A percentile compares a stretch with the other conserved stretches of the same genome.
These are phyloP conservation scores for Sebastes steindachneri DNA, from an alignment of 2,797 vertebrate species.

Conservation along the genomic window DNA sequence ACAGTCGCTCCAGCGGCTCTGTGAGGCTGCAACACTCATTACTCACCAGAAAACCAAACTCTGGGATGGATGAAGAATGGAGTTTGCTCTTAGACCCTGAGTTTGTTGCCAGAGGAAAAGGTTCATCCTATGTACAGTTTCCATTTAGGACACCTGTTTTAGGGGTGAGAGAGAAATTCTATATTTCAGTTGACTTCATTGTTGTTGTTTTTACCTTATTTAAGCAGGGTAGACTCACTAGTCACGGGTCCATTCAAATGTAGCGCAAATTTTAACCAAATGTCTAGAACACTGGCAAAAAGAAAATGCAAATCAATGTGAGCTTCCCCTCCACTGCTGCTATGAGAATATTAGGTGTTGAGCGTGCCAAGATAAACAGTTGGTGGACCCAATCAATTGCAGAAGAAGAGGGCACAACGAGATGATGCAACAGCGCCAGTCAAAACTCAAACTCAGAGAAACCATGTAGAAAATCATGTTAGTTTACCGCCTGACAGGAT, in stretches of 20 bases:
- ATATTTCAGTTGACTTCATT: background rate
- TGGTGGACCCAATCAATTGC: background rate
- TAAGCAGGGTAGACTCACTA: background rate
- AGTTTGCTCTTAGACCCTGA: background rate
- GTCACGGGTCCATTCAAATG: background rate
- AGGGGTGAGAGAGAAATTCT: too few relatives aligned
- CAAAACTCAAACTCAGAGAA: background rate
- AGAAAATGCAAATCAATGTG: background rate
- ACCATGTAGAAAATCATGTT: background rate
- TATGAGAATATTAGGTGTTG: background rate
- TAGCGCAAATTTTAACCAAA: background rate
- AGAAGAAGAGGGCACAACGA: background rate
- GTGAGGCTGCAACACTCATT: background rate
- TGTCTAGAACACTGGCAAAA: background rate
- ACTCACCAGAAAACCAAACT: background rate
- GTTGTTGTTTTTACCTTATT: background rate
- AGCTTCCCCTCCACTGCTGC: background rate
- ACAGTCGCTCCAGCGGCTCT: background rate
- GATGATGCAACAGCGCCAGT: background rate
- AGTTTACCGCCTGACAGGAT: background rate
- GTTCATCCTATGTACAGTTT: background rate
- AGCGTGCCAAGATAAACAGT: background rate
- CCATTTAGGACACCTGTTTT: too few relatives aligned
- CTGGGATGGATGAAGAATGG: background rate
- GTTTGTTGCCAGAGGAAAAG: background rate